Conservation (phyloP, 2,797 vertebrate species). For the Eremophila alpestris region DNA sequence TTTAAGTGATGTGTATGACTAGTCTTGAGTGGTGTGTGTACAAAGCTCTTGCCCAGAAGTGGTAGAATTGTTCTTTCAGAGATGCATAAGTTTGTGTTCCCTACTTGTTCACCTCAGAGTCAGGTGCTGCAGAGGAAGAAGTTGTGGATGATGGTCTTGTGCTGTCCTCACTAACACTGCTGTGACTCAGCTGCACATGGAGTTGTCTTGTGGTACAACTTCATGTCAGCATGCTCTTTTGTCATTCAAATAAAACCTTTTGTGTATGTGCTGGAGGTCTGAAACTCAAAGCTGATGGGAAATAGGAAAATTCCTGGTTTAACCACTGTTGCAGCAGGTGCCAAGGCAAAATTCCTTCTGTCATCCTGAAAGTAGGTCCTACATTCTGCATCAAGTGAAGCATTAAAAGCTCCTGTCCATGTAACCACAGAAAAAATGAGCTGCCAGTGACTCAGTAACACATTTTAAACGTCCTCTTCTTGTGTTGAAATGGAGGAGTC, state of each 20-base stretch:
- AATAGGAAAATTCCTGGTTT: background rate
- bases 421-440: background rate
- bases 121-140: background rate
- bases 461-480: background rate
- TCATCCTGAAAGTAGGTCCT: background rate
- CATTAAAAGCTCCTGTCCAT: background rate
- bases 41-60: background rate
- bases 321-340: background rate
- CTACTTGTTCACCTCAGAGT: background rate
- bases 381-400: background rate
- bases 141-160: background rate
- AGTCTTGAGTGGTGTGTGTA: background rate
- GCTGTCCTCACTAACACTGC: background rate
- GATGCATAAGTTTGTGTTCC: background rate
- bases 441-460: background rate
- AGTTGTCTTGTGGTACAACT: background rate
- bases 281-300: background rate
- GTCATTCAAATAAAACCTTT: background rate
- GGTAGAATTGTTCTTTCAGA: background rate
- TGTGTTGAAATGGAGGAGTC: background rate
- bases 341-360: background rate
- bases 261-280: background rate
- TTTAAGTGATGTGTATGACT: background rate
- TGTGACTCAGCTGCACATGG: background rate
- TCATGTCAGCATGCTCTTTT: background rate